phyloP scores from a whole-genome alignment of 2,888 invertebrate genomes.

The Oxycera nigricornis region DNA sequence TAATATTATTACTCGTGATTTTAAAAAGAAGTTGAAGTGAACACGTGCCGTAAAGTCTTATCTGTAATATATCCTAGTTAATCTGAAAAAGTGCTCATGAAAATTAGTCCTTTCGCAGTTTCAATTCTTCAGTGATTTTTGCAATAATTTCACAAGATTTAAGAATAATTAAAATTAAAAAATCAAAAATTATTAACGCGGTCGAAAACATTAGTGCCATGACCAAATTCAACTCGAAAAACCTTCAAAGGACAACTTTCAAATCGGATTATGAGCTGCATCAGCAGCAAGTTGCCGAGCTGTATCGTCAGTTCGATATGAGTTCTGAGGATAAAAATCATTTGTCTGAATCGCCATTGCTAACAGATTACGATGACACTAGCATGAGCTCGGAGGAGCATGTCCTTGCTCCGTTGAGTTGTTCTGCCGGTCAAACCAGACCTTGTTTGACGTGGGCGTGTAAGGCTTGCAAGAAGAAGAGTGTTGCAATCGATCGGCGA shows the following conservation, averaged over 20 bases:
- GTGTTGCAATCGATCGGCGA: constrained; percentile 91
- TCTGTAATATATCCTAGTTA: no score
- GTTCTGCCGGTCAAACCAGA: constrained; percentile 64
- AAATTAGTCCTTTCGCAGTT: no score
- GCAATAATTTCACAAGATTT: no score
- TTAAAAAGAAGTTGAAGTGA: no score
- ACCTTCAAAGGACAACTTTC: constrained; percentile 26
- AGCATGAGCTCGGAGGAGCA: constrained; percentile 61
- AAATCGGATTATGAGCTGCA: constrained; percentile 39
- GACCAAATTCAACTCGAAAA: constrained; percentile 41
- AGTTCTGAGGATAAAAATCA: constrained; percentile 36
- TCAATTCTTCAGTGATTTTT: no score
- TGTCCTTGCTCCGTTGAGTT: constrained; percentile 61
- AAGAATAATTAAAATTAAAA: no score
- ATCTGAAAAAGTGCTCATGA: no score
- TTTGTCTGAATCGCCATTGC: constrained; percentile 54
- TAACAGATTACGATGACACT: constrained; percentile 61
- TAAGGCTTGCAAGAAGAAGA: constrained; percentile 96
- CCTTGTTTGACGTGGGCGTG: constrained; percentile 96
- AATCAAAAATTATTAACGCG: no score
- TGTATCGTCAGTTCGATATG: constrained; percentile 39
- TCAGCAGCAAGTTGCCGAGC: constrained; percentile 39
- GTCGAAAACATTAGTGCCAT: constrained; percentile 9
- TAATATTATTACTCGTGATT: no score
- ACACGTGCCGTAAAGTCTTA: no score